These are phyloP conservation scores for Rissa tridactyla DNA, from an alignment of 2,113 vertebrate genomes.

Conservation along the genomic window DNA sequence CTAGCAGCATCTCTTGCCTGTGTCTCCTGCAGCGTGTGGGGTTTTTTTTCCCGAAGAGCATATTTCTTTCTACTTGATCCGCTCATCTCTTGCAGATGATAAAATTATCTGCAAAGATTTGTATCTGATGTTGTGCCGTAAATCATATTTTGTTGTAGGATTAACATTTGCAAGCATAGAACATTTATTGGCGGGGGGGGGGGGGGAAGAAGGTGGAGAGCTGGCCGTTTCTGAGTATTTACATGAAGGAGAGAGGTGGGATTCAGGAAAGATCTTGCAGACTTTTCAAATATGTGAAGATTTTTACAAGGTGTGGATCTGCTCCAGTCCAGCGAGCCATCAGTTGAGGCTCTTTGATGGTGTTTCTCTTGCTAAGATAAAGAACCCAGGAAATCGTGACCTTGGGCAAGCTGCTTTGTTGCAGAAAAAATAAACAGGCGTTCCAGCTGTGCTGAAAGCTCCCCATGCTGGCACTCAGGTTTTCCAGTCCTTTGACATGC, in stretches of 20 bases:
- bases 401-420: neutral
- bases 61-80: slow-evolving; percentile 36
- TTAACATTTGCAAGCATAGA: slow-evolving; percentile 26
- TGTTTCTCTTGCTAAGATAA: neutral
- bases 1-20: neutral
- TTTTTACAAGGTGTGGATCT: neutral
- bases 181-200: neutral
- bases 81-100: slow-evolving; percentile 47
- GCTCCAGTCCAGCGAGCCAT: neutral
- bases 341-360: neutral
- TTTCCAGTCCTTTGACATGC: neutral
- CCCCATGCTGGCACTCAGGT: neutral
- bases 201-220: too few species aligned
- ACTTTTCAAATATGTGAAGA: neutral
- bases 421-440: neutral
- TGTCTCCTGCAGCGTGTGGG: neutral
- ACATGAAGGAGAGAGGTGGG: neutral
- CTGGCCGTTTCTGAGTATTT: neutral
- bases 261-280: neutral
- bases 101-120: slow-evolving; percentile 49
- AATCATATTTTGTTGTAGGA: slow-evolving; percentile 26
- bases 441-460: neutral
- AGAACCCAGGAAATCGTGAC: neutral
- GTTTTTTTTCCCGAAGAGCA: neutral
- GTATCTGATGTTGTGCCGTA: slow-evolving; percentile 19